These are phyloP conservation scores for Sciurus vulgaris DNA, from an alignment of 2,797 vertebrate species.

Conservation along the genomic window DNA sequence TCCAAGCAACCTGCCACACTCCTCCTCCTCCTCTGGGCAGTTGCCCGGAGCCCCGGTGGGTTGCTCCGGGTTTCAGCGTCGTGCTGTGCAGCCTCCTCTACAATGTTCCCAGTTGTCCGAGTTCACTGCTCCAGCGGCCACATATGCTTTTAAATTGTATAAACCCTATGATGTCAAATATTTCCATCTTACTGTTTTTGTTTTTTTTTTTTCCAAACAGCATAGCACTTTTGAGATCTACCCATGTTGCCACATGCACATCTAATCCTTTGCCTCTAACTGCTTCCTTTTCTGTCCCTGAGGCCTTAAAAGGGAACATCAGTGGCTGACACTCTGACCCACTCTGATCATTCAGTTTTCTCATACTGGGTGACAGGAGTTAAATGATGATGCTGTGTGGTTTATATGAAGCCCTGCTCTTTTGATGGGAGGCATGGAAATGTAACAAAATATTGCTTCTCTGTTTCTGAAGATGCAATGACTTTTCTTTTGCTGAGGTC, in stretches of 20 bases:
- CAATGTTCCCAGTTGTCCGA: too few species aligned
- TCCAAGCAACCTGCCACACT: too few species aligned
- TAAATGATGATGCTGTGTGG: background rate
- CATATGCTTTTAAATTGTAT: background rate
- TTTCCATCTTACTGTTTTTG: background rate
- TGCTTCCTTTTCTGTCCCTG: background rate
- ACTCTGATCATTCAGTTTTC: background rate
- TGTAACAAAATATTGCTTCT: background rate
- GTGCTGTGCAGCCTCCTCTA: too few species aligned
- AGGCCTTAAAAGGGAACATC: background rate
- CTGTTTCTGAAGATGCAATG: background rate
- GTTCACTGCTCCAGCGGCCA: too few species aligned
- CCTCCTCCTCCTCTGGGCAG: too few species aligned
- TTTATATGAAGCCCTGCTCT: constrained; percentile 6
- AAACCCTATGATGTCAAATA: background rate
- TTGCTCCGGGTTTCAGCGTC: too few species aligned
- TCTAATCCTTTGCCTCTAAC: background rate
- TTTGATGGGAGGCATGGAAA: background rate
- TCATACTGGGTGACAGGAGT: background rate
- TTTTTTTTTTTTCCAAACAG: background rate
- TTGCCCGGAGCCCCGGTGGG: too few species aligned
- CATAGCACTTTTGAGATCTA: background rate
- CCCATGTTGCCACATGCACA: background rate
- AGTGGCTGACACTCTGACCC: background rate
- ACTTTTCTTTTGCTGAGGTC: background rate